phyloP scores from a whole-genome alignment of 2,888 invertebrate species.

The Plusia festucae region DNA sequence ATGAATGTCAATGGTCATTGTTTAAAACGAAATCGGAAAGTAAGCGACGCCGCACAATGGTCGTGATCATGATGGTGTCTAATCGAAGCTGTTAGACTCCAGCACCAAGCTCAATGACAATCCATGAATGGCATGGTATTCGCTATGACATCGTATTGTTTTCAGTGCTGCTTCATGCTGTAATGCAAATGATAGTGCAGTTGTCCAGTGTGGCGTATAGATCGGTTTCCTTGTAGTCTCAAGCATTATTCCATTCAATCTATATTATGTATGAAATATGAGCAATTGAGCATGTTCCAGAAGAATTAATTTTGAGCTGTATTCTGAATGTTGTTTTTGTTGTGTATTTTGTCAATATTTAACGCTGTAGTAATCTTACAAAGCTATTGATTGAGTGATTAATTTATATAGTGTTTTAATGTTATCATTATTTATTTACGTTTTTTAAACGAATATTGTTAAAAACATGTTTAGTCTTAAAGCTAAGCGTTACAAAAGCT shows the following conservation, averaged over 20 bases:
- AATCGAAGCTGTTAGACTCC: constrained; percentile 76
- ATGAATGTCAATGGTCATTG: constrained; percentile 68
- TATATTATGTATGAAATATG: constrained; percentile 14
- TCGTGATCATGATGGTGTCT: constrained; percentile 69
- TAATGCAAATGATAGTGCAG: constrained; percentile 74
- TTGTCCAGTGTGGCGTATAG: constrained; percentile 52
- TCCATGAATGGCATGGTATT: constrained; percentile 71
- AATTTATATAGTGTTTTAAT: constrained; percentile 44
- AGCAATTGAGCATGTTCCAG: constrained; percentile 25
- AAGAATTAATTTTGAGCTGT: constrained; percentile 32
- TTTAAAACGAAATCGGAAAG: constrained; percentile 59
- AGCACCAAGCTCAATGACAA: constrained; percentile 77
- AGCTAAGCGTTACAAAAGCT: constrained; percentile 85
- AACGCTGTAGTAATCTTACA: constrained; percentile 25
- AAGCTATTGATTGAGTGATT: constrained; percentile 24
- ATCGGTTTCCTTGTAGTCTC: constrained; percentile 29
- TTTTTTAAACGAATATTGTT: constrained; percentile 65
- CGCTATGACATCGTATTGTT: constrained; percentile 67
- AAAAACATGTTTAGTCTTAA: constrained; percentile 71
- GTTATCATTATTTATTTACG: constrained; percentile 60
- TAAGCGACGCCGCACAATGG: constrained; percentile 74
- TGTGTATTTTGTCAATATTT: constrained; percentile 21
- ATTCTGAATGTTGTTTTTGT: constrained; percentile 28
- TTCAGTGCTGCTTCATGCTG: constrained; percentile 79
- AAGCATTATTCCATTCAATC: constrained; percentile 25